A percentile compares a stretch with the other conserved stretches of the same genome.
Evolutionary conservation across 2,797 vertebrate species (phyloP).

Genomic region (Alcedo atthis): DNA sequence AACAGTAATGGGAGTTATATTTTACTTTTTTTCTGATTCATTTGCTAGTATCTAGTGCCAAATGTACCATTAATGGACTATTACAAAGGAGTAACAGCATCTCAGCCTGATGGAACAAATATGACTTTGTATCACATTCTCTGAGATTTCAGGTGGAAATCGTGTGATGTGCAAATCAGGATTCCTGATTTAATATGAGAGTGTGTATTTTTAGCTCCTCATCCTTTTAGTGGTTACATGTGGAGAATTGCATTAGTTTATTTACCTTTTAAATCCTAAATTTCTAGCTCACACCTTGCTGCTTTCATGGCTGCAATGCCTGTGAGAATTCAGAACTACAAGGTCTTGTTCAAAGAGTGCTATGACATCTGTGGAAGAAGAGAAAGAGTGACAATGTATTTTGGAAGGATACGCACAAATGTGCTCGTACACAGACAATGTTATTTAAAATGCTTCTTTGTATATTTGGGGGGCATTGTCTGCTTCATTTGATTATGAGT

Average conservation of each 20-base stretch:
- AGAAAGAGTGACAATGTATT: conserved; percentile 26
- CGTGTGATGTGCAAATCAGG: not conserved
- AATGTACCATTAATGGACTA: not conserved
- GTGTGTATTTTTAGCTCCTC: not conserved
- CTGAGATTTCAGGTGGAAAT: not conserved
- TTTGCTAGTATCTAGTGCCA: not conserved
- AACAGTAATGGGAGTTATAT: not conserved
- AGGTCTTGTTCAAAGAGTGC: conserved; percentile 44
- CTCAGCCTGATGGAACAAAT: not conserved
- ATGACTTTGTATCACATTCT: not conserved
- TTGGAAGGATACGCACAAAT: conserved; percentile 26
- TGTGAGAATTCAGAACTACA: conserved; percentile 45
- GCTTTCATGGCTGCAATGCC: not conserved
- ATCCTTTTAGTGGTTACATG: not conserved
- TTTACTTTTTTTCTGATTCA: not conserved
- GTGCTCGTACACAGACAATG: conserved; percentile 8
- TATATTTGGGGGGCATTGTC: conserved; percentile 40
- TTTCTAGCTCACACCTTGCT: conserved; percentile 23
- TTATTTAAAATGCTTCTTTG: conserved; percentile 70
- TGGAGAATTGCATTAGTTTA: not conserved
- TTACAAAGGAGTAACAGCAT: not conserved
- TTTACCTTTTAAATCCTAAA: conserved; percentile 5
- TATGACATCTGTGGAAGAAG: conserved; percentile 45
- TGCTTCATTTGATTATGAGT: conserved; percentile 57
- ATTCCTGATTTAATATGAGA: not conserved